Evolutionary conservation across 2,888 invertebrate species (phyloP).

Genomic region (Nemapogon koenigi): DNA sequence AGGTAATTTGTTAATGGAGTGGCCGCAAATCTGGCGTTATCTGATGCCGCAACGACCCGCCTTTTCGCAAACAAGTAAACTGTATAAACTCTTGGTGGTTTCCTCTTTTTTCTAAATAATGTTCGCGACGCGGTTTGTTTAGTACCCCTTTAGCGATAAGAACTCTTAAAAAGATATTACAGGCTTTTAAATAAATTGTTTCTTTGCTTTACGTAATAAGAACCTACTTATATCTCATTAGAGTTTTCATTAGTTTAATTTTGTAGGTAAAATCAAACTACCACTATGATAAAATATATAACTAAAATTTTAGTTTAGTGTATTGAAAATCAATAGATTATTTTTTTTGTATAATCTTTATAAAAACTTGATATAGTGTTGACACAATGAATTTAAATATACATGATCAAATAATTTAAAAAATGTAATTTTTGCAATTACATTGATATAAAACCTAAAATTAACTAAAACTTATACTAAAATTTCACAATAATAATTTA

Average conservation of each 20-base stretch:
- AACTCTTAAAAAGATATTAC: conserved; percentile 52
- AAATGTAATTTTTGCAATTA: too few species aligned
- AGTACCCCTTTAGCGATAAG: conserved; percentile 53
- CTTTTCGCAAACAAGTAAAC: conserved; percentile 55
- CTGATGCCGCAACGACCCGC: conserved; percentile 47
- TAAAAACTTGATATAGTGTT: neutral
- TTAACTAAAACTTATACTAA: too few species aligned
- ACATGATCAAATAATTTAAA: neutral
- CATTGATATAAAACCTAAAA: too few species aligned
- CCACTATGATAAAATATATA: neutral
- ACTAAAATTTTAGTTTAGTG: too few species aligned
- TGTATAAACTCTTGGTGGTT: conserved; percentile 41
- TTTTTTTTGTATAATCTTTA: neutral
- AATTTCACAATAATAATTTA: too few species aligned
- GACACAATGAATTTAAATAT: neutral
- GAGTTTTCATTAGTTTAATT: neutral
- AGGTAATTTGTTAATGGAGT: conserved; percentile 57
- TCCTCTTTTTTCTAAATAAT: conserved; percentile 53
- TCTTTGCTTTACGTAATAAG: conserved; percentile 17
- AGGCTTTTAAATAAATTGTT: conserved; percentile 54
- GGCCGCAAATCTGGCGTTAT: conserved; percentile 55
- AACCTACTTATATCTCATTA: neutral
- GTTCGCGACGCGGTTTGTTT: conserved; percentile 46
- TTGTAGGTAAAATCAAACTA: neutral
- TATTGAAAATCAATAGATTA: neutral